Evolutionary conservation across 2,888 invertebrate species (phyloP), one percentile per base, ranked within the genome.

Genomic region (Latheticus oryzae): DNA sequence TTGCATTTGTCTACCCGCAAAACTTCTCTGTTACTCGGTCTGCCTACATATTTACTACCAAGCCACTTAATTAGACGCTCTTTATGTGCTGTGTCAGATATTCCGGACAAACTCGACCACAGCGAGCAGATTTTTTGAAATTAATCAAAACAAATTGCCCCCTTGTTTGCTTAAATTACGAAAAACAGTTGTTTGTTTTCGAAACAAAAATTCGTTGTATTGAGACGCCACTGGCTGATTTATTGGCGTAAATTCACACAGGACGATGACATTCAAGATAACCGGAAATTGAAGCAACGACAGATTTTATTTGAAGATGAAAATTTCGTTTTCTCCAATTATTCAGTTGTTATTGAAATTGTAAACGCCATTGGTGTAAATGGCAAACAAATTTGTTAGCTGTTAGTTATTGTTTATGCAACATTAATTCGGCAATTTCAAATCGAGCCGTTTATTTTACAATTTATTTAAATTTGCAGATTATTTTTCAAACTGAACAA

Each of bases 11-110:
- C 72, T 71, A 69, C 68, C 73, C 70, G 69, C 72, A 70, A 70
- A 73, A 70, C 68, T 71, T 67, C 65, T 65, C 71, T 72, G 72
- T 72, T 72, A 71, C 68, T 73, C 69, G 73, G 72, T 70, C 69
- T 71, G 73, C 70, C 69, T 69, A 69, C 68, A 69, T 68, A 68
- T 69, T 67, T 66, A 66, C 68, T 64, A 59, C 63, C 65, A 28
- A 58, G 58, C 63, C 68, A 66, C 67, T 68, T 67, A 68, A 68
- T 68, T 68, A 68, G 63, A 55, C 59, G 35, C 62, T 64, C 64
- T 66, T 68, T 66, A 65, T 63, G 62, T 63, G 48, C 43, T 26
- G 26, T 45, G 45, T 37, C 37, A 28, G 47, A 21, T 45, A 45
- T 47, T 45, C 30, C 37, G 38, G 23, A 23, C 26, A 24, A 43